Evolutionary conservation across 2,113 vertebrate species (phyloP).

Genomic region (Notarius lentiginosus): DNA sequence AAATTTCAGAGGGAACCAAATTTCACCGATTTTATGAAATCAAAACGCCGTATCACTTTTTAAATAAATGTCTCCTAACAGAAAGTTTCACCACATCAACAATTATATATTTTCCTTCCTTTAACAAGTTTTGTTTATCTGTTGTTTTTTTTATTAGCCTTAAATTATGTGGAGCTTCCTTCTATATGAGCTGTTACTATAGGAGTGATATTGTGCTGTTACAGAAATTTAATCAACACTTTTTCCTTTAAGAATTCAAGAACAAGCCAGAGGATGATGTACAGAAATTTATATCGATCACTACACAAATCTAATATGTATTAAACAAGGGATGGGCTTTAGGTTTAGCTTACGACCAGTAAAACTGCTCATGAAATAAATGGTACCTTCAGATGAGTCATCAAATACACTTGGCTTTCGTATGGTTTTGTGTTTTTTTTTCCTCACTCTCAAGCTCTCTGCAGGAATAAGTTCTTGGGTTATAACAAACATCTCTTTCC

Average conservation of each 20-base stretch:
- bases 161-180: too few relatives aligned
- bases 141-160: background rate
- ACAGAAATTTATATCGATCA: background rate
- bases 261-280: background rate
- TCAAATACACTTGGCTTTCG: constrained; percentile 76
- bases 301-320: constrained; percentile 7
- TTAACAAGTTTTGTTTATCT: background rate
- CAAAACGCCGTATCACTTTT: too few relatives aligned
- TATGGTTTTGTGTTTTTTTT: constrained; percentile 22
- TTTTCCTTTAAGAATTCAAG: background rate
- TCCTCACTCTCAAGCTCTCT: background rate
- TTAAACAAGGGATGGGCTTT: background rate
- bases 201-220: background rate
- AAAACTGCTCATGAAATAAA: constrained; percentile 66
- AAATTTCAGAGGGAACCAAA: too few relatives aligned
- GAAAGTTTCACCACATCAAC: background rate
- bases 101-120: background rate
- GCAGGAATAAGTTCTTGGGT: background rate
- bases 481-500: background rate
- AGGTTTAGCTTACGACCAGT: background rate
- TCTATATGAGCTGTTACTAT: background rate
- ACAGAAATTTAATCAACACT: background rate
- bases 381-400: constrained; percentile 76
- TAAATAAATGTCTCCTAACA: background rate
- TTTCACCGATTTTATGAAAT: too few relatives aligned